phyloP scores from a whole-genome alignment of 2,888 invertebrate species.

The Erpobdella octoculata region DNA sequence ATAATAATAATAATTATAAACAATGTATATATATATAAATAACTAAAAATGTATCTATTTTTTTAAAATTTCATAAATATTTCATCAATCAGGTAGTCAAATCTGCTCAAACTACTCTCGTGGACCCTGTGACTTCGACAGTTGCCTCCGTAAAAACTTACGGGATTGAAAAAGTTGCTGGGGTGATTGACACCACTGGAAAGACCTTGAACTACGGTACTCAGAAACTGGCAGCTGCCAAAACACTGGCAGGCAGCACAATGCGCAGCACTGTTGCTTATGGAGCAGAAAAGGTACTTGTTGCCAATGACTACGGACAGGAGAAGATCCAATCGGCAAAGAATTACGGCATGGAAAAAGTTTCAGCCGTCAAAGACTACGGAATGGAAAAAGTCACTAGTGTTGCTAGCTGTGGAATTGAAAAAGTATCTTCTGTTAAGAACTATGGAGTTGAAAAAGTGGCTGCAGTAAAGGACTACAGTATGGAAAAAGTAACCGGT shows the following conservation, averaged over 20 bases:
- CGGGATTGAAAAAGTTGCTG: not conserved
- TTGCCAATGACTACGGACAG: no score
- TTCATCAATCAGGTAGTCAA: constrained; percentile 23
- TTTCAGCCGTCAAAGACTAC: constrained; percentile 2
- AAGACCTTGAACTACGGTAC: not conserved
- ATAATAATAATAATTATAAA: no score
- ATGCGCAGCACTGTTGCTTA: no score
- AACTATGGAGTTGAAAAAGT: constrained; percentile 1
- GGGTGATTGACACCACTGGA: not conserved
- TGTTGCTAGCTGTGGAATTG: not conserved
- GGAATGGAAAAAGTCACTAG: not conserved
- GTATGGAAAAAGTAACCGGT: not conserved
- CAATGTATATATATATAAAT: no score
- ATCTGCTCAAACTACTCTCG: not conserved
- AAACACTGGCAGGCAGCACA: no score
- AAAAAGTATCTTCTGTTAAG: not conserved
- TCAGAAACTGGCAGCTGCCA: no score
- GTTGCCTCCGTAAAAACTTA: constrained; percentile 4
- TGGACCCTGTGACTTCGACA: constrained; percentile 6
- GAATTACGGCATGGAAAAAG: not conserved
- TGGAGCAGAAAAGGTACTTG: no score
- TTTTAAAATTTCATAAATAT: no score
- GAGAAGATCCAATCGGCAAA: not conserved
- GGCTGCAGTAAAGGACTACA: not conserved
- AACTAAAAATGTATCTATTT: no score